Conservation (phyloP, 2,797 vertebrate genomes). For the Danio tinwini region DNA sequence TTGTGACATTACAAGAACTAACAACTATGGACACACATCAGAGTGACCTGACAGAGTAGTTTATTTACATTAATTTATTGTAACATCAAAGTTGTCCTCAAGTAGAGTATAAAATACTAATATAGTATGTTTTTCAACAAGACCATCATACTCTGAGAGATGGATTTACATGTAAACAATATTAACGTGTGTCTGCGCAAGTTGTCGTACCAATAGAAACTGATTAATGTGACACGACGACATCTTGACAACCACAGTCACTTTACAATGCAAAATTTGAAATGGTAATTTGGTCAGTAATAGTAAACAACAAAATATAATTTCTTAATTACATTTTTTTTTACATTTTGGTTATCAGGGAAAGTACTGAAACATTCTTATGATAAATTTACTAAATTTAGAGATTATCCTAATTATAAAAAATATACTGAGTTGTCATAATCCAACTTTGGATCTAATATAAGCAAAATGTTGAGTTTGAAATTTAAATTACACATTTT, state of each 20-base stretch:
- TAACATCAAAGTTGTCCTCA: conserved; percentile 10
- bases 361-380: not conserved
- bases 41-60: conserved; percentile 1
- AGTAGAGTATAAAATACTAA: conserved; percentile 43
- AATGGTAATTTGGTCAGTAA: conserved; percentile 32
- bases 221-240: conserved; percentile 41
- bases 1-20: conserved; percentile 20
- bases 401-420: not conserved
- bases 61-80: not conserved
- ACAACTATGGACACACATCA: conserved; percentile 9
- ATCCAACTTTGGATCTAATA: no score
- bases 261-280: conserved; percentile 40
- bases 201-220: conserved; percentile 21
- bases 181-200: conserved; percentile 33
- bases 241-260: conserved; percentile 36
- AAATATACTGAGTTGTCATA: no score
- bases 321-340: conserved; percentile 15
- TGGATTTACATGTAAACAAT: conserved; percentile 52
- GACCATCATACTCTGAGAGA: conserved; percentile 26
- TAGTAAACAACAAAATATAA: not conserved
- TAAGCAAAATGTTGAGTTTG: no score
- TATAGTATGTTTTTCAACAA: conserved; percentile 47
- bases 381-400: not conserved
- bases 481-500: no score
- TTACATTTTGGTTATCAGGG: not conserved